Evolutionary conservation across 1,140 invertebrate genomes (phyloP), one percentile per base, ranked within the genome.

Genomic region (Hylyphantes graminicola): DNA sequence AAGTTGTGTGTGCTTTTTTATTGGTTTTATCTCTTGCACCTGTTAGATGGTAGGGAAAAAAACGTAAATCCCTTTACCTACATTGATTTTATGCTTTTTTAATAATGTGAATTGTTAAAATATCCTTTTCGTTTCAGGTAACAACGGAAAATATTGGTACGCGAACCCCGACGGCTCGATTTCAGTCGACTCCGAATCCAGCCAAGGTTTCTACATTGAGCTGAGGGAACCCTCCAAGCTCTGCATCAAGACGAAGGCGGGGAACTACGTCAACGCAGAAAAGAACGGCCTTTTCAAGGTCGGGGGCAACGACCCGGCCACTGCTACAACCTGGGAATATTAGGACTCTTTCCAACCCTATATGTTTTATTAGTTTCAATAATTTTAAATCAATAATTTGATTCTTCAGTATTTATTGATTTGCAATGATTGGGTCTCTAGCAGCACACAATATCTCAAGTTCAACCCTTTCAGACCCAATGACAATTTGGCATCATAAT

Each of bases 241-340:
- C 87, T 95, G 95, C 90, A 97, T 99, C 90, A 97, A 96, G 90
- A 92, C 92, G 57, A 88, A 89, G 9, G 90, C 91, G 85, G 95
- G 95, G 63, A 92, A 93, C 88, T 98, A 97, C 91, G 90, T 98
- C 81, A 93, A 94, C 81, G 96, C 97, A 77, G 96, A 96, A 88
- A 98, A 99, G 91, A 99, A 98, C 90, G 97, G 97, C 68, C 93
- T 94, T 80, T 94, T 98, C 91, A 94, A 94, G 88, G 92, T 97
- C 57, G 94, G 94, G 50, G 94, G 94, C 77, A 92, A 93, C 77
- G 94, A 96, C 88, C 92, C 93, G 87, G 93, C 94, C 80, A 92
- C 92, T 79, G 95, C 96, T 87, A 97, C 96, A 83, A 95, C 95
- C 89, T 98, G 96, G 96, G 96, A 98, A 91, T 98, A 97, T 90